Percentiles rank a stretch among this genome's conserved stretches.
Conservation (phyloP, 2,888 invertebrate genomes). For the Cepaea hortensis region DNA sequence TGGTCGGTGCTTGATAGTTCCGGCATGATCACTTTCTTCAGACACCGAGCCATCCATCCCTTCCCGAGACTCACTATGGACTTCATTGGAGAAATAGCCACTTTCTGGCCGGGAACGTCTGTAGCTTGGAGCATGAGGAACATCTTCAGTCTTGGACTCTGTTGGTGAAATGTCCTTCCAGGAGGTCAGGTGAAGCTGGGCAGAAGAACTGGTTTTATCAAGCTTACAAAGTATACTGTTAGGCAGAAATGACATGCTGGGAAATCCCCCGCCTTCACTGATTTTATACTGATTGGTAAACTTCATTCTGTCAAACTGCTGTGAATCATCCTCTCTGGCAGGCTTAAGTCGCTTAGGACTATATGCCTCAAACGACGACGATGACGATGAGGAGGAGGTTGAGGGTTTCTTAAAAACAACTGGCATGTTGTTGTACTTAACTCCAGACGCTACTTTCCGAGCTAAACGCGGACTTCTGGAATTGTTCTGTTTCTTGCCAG, state of each 20-base stretch:
- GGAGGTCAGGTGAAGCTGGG: slow-evolving; percentile 42
- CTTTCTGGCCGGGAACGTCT: slow-evolving; percentile 54
- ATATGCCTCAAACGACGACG: slow-evolving; percentile 46
- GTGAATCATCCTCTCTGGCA: slow-evolving; percentile 2
- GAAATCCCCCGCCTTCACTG: slow-evolving; percentile 5
- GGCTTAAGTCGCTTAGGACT: slow-evolving; percentile 38
- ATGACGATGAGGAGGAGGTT: slow-evolving; percentile 53
- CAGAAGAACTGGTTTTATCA: background rate
- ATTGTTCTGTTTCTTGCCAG: slow-evolving; percentile 26
- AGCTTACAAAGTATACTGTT: background rate
- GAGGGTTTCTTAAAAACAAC: slow-evolving; percentile 35
- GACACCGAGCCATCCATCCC: slow-evolving; percentile 56
- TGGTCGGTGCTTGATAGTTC: slow-evolving; percentile 44
- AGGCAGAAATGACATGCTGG: background rate
- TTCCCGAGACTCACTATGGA: slow-evolving; percentile 55
- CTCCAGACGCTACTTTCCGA: slow-evolving; percentile 7
- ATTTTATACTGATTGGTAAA: slow-evolving; percentile 35
- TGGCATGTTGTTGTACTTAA: slow-evolving; percentile 31
- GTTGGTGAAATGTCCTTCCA: slow-evolving; percentile 68
- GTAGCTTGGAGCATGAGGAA: background rate
- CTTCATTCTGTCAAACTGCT: slow-evolving; percentile 33
- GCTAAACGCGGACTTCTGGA: slow-evolving; percentile 31
- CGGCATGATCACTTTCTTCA: slow-evolving; percentile 48
- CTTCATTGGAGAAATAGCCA: slow-evolving; percentile 60
- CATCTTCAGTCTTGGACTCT: slow-evolving; percentile 52